phyloP scores from a whole-genome alignment of 2,797 vertebrate genomes.

The Taeniopygia guttata region DNA sequence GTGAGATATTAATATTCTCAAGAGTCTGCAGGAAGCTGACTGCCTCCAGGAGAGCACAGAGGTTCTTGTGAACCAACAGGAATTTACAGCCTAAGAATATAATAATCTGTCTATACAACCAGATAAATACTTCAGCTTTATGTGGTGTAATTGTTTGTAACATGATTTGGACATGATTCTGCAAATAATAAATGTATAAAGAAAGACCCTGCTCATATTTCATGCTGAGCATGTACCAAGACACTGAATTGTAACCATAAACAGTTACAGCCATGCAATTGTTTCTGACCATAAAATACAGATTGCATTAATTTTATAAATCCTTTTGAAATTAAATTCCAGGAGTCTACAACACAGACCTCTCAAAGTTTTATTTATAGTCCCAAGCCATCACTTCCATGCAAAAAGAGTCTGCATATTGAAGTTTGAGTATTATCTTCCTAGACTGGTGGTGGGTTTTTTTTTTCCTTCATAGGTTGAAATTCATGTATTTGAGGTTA shows the following conservation, averaged over 20 bases:
- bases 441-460: rapidly evolving
- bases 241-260: background rate
- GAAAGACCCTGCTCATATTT: background rate
- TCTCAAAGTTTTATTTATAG: background rate
- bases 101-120: background rate
- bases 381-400: background rate
- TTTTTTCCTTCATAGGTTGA: background rate
- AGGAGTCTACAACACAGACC: background rate
- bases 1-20: conserved; percentile 1
- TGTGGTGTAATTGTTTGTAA: background rate
- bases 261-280: background rate
- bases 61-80: background rate
- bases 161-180: background rate
- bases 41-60: background rate
- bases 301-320: background rate
- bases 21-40: background rate
- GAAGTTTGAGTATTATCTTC: background rate
- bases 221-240: background rate
- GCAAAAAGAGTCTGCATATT: background rate
- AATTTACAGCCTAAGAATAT: background rate
- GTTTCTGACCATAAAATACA: background rate
- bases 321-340: background rate
- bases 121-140: background rate
- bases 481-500: background rate
- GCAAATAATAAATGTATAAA: background rate